Conservation (phyloP, 1,140 invertebrate genomes). For the Acromyrmex echinatior region DNA sequence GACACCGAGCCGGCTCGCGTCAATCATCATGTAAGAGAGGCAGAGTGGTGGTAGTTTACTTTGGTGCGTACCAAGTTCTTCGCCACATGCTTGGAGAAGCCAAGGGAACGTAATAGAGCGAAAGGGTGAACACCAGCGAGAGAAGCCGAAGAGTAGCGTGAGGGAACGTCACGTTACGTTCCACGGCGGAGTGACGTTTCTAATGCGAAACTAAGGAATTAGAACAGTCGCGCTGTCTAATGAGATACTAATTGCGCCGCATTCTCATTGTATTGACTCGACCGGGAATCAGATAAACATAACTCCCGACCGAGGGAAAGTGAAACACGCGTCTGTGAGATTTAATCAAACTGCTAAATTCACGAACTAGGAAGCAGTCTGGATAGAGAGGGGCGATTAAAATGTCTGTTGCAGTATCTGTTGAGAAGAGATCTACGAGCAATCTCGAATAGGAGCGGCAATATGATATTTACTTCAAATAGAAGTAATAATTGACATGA, state of each 20-base stretch:
- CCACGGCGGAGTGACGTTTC: slow-evolving; percentile 79
- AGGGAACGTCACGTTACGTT: slow-evolving; percentile 72
- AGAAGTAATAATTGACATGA: not conserved
- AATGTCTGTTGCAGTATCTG: slow-evolving; percentile 26
- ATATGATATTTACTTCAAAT: not conserved
- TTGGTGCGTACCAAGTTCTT: slow-evolving; percentile 60
- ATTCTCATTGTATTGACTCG: slow-evolving; percentile 71
- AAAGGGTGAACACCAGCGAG: slow-evolving; percentile 27
- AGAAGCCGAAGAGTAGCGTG: slow-evolving; percentile 54
- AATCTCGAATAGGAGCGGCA: not conserved
- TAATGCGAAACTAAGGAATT: slow-evolving; percentile 79
- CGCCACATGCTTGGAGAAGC: slow-evolving; percentile 46
- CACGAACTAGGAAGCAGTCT: slow-evolving; percentile 8
- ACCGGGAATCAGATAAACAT: slow-evolving; percentile 70
- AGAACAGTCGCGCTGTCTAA: slow-evolving; percentile 74
- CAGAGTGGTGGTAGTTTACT: slow-evolving; percentile 71
- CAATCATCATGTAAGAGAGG: slow-evolving; percentile 58
- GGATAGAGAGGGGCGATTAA: slow-evolving; percentile 34
- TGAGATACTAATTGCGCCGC: slow-evolving; percentile 75
- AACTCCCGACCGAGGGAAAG: slow-evolving; percentile 63
- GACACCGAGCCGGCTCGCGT: slow-evolving; percentile 49
- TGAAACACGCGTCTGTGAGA: slow-evolving; percentile 65
- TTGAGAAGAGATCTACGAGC: slow-evolving; percentile 11
- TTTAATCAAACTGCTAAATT: slow-evolving; percentile 63
- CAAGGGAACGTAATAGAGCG: slow-evolving; percentile 30